Conservation (phyloP, 2,888 invertebrate genomes). For the Phortica okadai region DNA sequence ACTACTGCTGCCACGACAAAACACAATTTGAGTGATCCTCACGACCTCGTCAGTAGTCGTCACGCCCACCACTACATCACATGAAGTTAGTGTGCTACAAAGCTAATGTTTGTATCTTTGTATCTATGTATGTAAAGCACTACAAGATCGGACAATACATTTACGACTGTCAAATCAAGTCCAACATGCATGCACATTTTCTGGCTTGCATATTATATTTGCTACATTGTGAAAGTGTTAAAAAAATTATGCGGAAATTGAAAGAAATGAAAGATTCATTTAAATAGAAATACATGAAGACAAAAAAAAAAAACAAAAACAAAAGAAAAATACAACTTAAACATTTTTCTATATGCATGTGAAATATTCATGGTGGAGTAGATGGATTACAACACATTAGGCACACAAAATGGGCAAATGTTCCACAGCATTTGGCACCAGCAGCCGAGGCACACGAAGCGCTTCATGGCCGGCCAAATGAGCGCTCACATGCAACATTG, state of each 20-base stretch:
- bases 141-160: constrained; percentile 33
- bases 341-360: not conserved
- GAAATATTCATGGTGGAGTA: constrained; percentile 14
- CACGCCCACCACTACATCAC: constrained; percentile 49
- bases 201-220: constrained; percentile 15
- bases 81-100: not conserved
- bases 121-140: not conserved
- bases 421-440: not conserved
- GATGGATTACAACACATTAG: constrained; percentile 26
- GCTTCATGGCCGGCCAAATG: not conserved
- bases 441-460: not conserved
- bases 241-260: constrained; percentile 59
- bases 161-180: constrained; percentile 18
- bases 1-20: constrained; percentile 37
- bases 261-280: constrained; percentile 44
- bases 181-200: not conserved
- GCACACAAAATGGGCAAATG: constrained; percentile 14
- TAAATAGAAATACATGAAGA: not conserved
- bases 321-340: not conserved
- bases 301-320: not conserved
- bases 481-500: not conserved
- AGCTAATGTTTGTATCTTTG: constrained; percentile 19
- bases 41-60: constrained; percentile 60
- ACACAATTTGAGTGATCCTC: constrained; percentile 62
- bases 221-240: constrained; percentile 55